phyloP scores from a whole-genome alignment of 2,888 invertebrate genomes.

The Callosobruchus maculatus region DNA sequence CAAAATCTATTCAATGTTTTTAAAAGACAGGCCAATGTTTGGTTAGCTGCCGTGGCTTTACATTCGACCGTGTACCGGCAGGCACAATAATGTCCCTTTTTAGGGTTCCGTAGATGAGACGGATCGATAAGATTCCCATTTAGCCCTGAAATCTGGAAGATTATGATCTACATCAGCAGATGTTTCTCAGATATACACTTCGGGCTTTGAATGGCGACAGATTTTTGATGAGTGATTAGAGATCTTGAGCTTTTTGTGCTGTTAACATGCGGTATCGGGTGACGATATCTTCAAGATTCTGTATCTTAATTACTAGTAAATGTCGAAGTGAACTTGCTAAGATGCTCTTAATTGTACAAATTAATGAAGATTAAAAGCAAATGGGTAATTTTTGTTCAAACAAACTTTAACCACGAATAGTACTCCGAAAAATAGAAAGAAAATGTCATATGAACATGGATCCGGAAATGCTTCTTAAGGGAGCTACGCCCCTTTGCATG shows the following conservation, averaged over 20 bases:
- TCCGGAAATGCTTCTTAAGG: too few relatives aligned
- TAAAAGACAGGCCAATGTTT: constrained; percentile 63
- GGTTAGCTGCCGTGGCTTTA: constrained; percentile 58
- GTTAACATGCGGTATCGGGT: constrained; percentile 20
- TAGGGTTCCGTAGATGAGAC: constrained; percentile 32
- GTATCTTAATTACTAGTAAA: constrained; percentile 23
- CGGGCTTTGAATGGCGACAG: constrained; percentile 20
- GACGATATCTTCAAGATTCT: constrained; percentile 21
- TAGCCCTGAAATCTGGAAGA: constrained; percentile 12
- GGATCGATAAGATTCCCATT: constrained; percentile 41
- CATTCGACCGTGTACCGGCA: constrained; percentile 22
- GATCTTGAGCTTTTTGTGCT: constrained; percentile 10
- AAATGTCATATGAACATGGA: too few relatives aligned
- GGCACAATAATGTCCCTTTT: constrained; percentile 37
- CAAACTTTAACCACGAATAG: too few relatives aligned
- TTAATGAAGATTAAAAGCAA: too few relatives aligned
- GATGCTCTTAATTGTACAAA: too few relatives aligned
- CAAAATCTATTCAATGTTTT: constrained; percentile 47
- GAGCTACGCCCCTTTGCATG: too few relatives aligned
- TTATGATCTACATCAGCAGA: constrained; percentile 34
- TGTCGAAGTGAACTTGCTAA: constrained; percentile 11
- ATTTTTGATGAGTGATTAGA: constrained; percentile 20
- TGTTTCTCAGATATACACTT: constrained; percentile 30
- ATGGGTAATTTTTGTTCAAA: too few relatives aligned
- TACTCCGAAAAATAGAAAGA: too few relatives aligned